phyloP scores from a whole-genome alignment of 1,140 invertebrate genomes.

The Drosophila nebulosa region DNA sequence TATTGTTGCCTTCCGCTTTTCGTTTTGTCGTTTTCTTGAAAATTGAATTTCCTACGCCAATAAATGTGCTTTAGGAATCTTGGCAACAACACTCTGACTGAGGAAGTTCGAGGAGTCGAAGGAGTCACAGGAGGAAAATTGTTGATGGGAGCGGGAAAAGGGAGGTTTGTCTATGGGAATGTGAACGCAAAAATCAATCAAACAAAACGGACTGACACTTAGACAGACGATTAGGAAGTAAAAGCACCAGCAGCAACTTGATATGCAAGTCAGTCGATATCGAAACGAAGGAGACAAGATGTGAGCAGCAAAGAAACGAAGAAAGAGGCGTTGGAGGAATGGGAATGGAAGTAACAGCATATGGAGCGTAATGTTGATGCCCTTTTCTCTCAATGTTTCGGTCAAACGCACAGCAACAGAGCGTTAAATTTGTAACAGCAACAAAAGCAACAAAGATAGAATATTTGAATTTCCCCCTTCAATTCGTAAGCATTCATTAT shows the following conservation, averaged over 20 bases:
- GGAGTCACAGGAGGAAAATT: not conserved
- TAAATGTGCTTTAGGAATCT: conserved; percentile 28
- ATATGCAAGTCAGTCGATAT: conserved; percentile 44
- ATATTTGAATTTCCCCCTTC: not conserved
- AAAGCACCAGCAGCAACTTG: conserved; percentile 46
- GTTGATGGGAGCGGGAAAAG: not conserved
- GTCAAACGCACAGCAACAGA: conserved; percentile 9
- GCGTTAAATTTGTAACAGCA: conserved; percentile 2
- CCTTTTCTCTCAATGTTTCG: conserved; percentile 6
- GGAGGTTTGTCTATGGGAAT: not conserved
- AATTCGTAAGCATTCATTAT: too few species aligned
- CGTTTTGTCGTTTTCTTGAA: conserved; percentile 18
- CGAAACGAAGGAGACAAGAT: not conserved
- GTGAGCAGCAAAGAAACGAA: not conserved
- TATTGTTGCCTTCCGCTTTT: not conserved
- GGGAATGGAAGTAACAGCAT: not conserved
- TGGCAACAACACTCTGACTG: conserved; percentile 13
- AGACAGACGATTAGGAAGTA: conserved; percentile 56
- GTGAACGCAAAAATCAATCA: conserved; percentile 45
- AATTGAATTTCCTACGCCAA: conserved; percentile 58
- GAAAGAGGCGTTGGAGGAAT: not conserved
- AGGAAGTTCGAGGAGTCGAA: not conserved
- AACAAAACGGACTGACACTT: conserved; percentile 58
- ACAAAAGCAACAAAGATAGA: not conserved
- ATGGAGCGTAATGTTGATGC: conserved; percentile 14